A percentile compares a stretch with the other conserved stretches of the same genome.
Conservation (phyloP, 2,113 vertebrate genomes). For the Cephalopterus ornatus region DNA sequence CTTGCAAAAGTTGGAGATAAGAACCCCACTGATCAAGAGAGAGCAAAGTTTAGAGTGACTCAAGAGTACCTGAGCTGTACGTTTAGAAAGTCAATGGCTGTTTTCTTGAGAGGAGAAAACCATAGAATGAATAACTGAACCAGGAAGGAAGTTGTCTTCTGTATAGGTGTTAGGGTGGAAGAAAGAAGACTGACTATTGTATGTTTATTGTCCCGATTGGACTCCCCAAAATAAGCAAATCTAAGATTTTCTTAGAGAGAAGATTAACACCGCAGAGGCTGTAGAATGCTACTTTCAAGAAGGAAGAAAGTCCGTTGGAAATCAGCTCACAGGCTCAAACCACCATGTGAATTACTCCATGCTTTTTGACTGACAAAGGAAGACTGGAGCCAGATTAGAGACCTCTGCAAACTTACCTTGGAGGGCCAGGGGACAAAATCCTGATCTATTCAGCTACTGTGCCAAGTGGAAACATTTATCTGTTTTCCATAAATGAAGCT, state of each 20-base stretch:
- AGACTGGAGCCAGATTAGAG: neutral
- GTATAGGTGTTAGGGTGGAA: neutral
- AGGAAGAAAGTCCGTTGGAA: rapidly evolving
- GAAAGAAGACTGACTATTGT: neutral
- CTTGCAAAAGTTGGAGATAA: neutral
- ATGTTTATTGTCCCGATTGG: neutral
- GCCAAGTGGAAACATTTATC: neutral
- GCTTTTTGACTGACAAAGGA: neutral
- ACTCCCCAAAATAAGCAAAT: neutral
- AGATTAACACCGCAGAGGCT: neutral
- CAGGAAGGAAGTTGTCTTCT: neutral
- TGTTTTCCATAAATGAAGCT: neutral
- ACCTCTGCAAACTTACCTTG: neutral
- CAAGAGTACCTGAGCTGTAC: neutral
- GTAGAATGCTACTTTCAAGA: neutral
- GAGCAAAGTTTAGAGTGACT: neutral
- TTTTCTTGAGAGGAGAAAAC: neutral
- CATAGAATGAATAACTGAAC: neutral
- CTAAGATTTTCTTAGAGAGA: neutral
- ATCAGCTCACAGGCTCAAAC: neutral
- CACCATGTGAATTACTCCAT: neutral
- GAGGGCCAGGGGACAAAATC: neutral
- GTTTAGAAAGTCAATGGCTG: neutral
- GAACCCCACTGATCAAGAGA: neutral
- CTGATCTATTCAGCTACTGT: neutral